Conservation (phyloP, 2,888 invertebrate species). For the Cantharis rufa region DNA sequence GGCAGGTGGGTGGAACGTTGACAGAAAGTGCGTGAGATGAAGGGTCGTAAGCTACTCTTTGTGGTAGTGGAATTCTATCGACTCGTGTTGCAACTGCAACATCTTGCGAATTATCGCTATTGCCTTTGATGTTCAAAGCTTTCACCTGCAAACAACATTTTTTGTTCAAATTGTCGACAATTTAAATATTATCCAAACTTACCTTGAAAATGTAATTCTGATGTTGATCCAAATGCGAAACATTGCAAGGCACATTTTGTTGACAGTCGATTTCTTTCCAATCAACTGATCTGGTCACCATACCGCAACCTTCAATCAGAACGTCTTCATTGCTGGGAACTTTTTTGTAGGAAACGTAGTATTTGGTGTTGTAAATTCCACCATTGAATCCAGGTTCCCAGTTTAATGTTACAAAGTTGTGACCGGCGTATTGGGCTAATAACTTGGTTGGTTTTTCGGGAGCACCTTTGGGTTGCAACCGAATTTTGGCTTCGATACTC, state of each 20-base stretch:
- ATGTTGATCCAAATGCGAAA: constrained; percentile 83
- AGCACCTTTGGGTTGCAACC: constrained; percentile 82
- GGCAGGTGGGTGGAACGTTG: constrained; percentile 77
- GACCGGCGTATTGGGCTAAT: constrained; percentile 73
- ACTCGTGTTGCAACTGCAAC: constrained; percentile 81
- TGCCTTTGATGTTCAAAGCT: constrained; percentile 85
- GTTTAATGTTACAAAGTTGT: constrained; percentile 76
- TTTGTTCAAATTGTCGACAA: neutral
- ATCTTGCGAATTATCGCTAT: constrained; percentile 86
- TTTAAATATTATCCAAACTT: constrained; percentile 34
- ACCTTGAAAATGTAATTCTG: constrained; percentile 87
- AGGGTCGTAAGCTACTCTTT: constrained; percentile 83
- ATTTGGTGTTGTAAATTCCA: constrained; percentile 83
- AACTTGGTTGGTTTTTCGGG: constrained; percentile 82
- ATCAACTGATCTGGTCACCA: constrained; percentile 63
- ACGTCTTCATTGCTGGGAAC: constrained; percentile 66
- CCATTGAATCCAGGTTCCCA: constrained; percentile 94
- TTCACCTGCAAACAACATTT: constrained; percentile 63
- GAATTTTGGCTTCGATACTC: constrained; percentile 73
- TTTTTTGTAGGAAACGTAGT: constrained; percentile 81
- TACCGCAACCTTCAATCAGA: constrained; percentile 65
- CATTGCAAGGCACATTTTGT: constrained; percentile 84
- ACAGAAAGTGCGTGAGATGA: constrained; percentile 76
- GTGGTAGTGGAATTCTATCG: constrained; percentile 78
- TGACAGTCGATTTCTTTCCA: constrained; percentile 88